Evolutionary conservation across 2,797 vertebrate genomes (phyloP).

Genomic region (Syngnathus rostellatus): DNA sequence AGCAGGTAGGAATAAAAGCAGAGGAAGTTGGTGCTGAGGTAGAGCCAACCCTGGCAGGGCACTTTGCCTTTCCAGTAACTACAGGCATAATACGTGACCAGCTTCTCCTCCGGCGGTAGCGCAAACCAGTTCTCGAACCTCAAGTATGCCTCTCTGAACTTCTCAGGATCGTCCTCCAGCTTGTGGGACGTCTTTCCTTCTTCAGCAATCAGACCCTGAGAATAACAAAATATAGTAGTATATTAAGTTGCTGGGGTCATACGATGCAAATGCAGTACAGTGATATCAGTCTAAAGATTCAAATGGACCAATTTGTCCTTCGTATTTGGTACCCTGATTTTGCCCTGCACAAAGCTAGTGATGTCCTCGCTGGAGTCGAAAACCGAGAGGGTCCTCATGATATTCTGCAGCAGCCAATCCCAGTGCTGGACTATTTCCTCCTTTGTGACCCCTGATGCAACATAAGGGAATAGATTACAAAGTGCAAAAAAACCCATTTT

Average conservation of each 20-base stretch:
- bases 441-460: conserved; percentile 77
- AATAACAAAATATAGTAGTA: neutral
- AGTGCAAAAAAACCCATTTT: neutral
- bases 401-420: conserved; percentile 93
- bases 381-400: conserved; percentile 92
- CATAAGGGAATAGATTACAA: conserved; percentile 1
- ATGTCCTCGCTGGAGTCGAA: conserved; percentile 97
- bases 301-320: neutral
- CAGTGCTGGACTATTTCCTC: conserved; percentile 93
- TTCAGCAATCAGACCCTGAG: conserved; percentile 93
- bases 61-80: conserved; percentile 96
- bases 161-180: conserved; percentile 90
- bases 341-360: conserved; percentile 96
- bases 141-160: conserved; percentile 87
- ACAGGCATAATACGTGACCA: conserved; percentile 96
- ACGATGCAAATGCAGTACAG: neutral
- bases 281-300: neutral
- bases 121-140: conserved; percentile 93
- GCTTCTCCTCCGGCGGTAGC: conserved; percentile 83
- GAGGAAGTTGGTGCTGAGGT: conserved; percentile 96
- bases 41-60: conserved; percentile 97
- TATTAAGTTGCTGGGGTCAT: neutral
- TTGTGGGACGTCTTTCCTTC: conserved; percentile 81
- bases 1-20: conserved; percentile 97
- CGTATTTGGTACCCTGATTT: conserved; percentile 82